Evolutionary conservation across 2,113 vertebrate genomes (phyloP).

Genomic region (Ahaetulla prasina): DNA sequence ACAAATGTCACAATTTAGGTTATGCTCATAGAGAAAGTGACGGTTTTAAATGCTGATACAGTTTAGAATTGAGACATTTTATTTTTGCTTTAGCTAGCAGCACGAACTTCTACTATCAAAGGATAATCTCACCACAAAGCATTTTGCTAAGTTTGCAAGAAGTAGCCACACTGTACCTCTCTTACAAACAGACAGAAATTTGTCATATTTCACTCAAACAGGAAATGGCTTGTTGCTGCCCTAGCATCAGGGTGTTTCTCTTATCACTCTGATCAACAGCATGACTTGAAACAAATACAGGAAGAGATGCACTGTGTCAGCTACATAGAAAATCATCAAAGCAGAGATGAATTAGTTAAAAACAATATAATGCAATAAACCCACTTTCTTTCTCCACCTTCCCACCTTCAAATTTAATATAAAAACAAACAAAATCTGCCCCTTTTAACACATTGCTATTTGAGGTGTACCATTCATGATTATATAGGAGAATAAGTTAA

Average conservation of each 20-base stretch:
- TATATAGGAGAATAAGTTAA: background rate
- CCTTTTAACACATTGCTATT: background rate
- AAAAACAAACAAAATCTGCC: background rate
- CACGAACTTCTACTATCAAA: background rate
- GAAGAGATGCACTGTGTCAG: conserved; percentile 6
- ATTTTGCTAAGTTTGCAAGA: conserved; percentile 52
- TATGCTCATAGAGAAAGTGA: background rate
- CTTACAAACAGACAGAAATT: conserved; percentile 59
- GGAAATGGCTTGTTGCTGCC: conserved; percentile 49
- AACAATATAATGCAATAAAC: background rate
- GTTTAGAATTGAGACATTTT: background rate
- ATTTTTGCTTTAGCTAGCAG: background rate
- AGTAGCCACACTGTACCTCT: conserved; percentile 29
- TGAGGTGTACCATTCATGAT: background rate
- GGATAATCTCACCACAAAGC: conserved; percentile 25
- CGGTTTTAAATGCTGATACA: background rate
- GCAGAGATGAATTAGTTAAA: background rate
- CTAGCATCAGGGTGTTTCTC: conserved; percentile 32
- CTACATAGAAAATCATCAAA: conserved; percentile 29
- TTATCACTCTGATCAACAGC: conserved; percentile 18
- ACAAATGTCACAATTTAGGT: background rate
- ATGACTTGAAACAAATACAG: conserved; percentile 46
- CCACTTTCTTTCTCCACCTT: background rate
- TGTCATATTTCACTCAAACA: conserved; percentile 41
- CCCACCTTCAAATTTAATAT: background rate